These are phyloP conservation scores for Rhadina sibilatrix DNA, from an alignment of 2,113 vertebrate genomes.

Conservation along the genomic window DNA sequence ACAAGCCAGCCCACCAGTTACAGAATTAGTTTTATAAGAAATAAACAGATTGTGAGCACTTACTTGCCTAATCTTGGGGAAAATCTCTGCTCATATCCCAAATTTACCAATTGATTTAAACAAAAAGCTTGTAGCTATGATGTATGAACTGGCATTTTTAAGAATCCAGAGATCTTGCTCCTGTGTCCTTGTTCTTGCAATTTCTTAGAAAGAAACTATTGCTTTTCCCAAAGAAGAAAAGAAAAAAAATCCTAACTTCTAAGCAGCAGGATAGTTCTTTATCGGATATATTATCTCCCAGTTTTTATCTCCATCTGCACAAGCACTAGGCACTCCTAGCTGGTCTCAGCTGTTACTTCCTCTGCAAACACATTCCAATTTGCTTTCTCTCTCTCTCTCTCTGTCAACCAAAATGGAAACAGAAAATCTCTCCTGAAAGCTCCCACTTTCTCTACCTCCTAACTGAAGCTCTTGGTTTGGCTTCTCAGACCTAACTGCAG, in stretches of 20 bases:
- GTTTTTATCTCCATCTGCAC: not conserved
- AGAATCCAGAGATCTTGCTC: not conserved
- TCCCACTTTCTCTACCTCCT: not conserved
- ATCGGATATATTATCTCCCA: not conserved
- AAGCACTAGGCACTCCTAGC: not conserved
- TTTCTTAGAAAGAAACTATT: not conserved
- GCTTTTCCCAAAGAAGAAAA: not conserved
- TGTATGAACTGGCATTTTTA: not conserved
- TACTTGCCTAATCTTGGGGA: not conserved
- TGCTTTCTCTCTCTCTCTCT: not conserved
- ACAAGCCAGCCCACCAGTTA: not conserved
- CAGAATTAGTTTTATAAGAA: not conserved
- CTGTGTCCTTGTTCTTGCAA: not conserved
- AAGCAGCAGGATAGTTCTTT: not conserved
- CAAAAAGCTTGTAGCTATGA: not conserved
- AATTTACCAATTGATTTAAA: not conserved
- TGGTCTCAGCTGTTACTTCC: not conserved
- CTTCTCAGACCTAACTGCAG: not conserved
- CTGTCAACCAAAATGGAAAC: not conserved
- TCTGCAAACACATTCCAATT: not conserved
- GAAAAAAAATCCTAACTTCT: not conserved
- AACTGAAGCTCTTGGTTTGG: not conserved
- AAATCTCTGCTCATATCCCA: not conserved
- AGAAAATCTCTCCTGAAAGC: not conserved
- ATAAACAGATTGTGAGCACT: not conserved